phyloP scores from a whole-genome alignment of 2,888 invertebrate species.

The Stegophylla sp. region DNA sequence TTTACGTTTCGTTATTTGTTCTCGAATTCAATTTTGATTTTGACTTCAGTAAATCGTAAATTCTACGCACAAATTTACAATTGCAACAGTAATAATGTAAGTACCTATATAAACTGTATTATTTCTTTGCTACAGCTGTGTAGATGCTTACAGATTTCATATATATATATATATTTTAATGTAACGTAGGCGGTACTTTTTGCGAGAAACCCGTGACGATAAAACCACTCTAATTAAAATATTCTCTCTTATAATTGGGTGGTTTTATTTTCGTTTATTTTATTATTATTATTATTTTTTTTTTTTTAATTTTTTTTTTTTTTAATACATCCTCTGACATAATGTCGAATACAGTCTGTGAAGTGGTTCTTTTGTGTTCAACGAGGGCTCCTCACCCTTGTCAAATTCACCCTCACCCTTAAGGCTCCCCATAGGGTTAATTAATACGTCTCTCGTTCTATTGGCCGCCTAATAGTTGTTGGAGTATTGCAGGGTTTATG shows the following conservation, averaged over 20 bases:
- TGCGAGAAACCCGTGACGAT: background rate
- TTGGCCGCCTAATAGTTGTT: slow-evolving; percentile 53
- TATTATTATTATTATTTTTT: background rate
- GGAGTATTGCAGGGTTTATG: background rate
- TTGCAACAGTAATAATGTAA: no score
- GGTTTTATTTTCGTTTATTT: slow-evolving; percentile 17
- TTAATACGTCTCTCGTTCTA: slow-evolving; percentile 57
- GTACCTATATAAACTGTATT: no score
- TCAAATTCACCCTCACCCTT: slow-evolving; percentile 56
- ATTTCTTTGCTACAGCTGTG: no score
- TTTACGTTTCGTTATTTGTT: slow-evolving; percentile 30
- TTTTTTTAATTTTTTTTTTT: slow-evolving; percentile 20
- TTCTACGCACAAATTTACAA: background rate
- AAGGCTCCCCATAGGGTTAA: slow-evolving; percentile 57
- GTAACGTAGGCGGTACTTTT: background rate
- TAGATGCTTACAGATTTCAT: no score
- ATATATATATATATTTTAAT: no score
- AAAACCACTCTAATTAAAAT: background rate
- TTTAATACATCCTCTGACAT: slow-evolving; percentile 45
- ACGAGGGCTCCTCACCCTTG: slow-evolving; percentile 53
- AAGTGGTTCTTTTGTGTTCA: slow-evolving; percentile 48
- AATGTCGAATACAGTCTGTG: slow-evolving; percentile 52
- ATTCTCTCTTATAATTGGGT: slow-evolving; percentile 13
- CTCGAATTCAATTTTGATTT: slow-evolving; percentile 29
- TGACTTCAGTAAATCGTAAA: background rate